phyloP scores from a whole-genome alignment of 2,797 vertebrate genomes.

The Linurgus olivaceus region DNA sequence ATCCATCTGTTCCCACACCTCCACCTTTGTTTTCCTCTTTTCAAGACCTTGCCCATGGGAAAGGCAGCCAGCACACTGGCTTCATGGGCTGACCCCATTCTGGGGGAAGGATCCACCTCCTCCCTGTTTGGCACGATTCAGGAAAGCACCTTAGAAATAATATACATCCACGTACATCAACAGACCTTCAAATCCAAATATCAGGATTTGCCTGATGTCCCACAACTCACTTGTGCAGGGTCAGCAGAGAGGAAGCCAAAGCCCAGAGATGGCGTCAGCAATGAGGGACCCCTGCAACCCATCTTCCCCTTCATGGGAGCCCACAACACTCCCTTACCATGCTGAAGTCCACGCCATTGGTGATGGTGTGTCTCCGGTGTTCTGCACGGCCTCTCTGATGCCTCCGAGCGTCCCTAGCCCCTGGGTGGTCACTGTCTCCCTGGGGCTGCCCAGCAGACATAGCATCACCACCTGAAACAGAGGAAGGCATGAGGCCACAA shows the following conservation, averaged over 20 bases:
- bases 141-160: not conserved
- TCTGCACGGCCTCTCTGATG: slow-evolving; percentile 81
- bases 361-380: slow-evolving; percentile 90
- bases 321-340: slow-evolving; percentile 76
- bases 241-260: not conserved
- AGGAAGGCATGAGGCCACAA: not conserved
- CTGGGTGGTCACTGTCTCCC: slow-evolving; percentile 73
- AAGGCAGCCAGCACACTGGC: not conserved
- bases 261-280: not conserved
- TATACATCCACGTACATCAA: not conserved
- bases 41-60: not conserved
- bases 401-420: slow-evolving; percentile 67
- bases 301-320: not conserved
- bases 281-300: not conserved
- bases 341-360: slow-evolving; percentile 89
- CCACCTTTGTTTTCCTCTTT: not conserved
- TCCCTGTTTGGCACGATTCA: rapidly evolving
- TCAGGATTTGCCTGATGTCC: rapidly evolving
- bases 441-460: slow-evolving; percentile 78
- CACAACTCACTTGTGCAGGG: rapidly evolving
- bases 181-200: not conserved
- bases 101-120: not conserved
- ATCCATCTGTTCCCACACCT: not conserved
- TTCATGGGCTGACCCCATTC: not conserved
- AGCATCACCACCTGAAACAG: slow-evolving; percentile 44